Evolutionary conservation across 2,888 invertebrate species (phyloP), one percentile per base, ranked within the genome.

Genomic region (Andricus quercusramuli): DNA sequence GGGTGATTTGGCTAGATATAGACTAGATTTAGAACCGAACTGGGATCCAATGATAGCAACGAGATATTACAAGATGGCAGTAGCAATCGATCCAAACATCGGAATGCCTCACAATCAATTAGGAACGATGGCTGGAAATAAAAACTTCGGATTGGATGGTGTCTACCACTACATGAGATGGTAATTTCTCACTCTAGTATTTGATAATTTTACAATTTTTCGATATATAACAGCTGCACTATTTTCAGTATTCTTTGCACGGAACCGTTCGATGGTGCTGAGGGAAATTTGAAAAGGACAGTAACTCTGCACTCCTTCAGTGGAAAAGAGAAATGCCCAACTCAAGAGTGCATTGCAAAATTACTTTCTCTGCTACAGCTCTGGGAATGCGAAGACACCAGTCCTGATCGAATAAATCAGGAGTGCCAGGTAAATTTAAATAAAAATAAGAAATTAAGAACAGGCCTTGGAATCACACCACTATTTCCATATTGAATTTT

Each of bases 81-180:
- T 97, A 83, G 95, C 95, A 83, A 94, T 96, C 82, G 96, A 97
- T 91, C 95, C 96, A 74, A 95, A 95, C 44, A 95, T 95, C 91
- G 98, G 98, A 70, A 97, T 98, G 96, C 98, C 99, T 2, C 97
- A 97, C 91, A 99, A 99, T 93, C 99, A 99, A 93, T 94, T 99
- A 86, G 99, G 98, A 1, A 98, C 98, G 25, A 93, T 99, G 78
- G 96, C 96, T 82, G 96, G 96, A 86, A 96, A 95, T 77, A 95
- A 95, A 89, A 97, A 97, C 92, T 96, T 96, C 91, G 96, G 96
- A 89, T 93, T 98, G 82, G 97, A 98, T 92, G 97, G 98, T 0
- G 96, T 96, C 25, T 98, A 97, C 92, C 96, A 97, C 93, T 99
- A 98, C 90, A 95, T 98, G 87, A 95, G 98, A 93, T 98, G 98